A percentile compares a stretch with the other conserved stretches of the same genome.
Conservation (phyloP, 2,113 vertebrate species). For the Tragelaphus strepsiceros region DNA sequence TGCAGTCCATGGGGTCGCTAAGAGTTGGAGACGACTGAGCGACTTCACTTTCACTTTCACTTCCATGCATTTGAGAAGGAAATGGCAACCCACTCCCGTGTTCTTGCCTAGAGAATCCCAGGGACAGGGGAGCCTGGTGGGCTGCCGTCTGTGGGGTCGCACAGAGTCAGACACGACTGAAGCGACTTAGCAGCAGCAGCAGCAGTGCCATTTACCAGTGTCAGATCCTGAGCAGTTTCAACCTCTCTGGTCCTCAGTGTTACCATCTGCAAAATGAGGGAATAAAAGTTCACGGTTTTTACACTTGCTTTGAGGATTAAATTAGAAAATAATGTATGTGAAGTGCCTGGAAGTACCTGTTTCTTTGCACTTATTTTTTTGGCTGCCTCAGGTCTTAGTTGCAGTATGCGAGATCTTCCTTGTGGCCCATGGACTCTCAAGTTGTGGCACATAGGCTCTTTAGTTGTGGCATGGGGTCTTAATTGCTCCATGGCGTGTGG, state of each 20-base stretch:
- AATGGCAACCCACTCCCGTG: too few species aligned
- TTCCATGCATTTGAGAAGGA: too few species aligned
- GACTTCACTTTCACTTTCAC: too few species aligned
- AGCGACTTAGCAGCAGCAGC: too few species aligned
- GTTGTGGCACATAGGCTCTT: not conserved
- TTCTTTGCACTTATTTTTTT: not conserved
- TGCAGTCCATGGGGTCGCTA: too few species aligned
- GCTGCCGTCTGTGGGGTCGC: too few species aligned
- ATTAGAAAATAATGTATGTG: not conserved
- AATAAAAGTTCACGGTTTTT: not conserved
- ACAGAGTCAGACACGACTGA: too few species aligned
- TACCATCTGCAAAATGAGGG: not conserved
- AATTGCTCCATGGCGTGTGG: not conserved
- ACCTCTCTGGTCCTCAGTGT: not conserved
- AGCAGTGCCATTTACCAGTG: not conserved
- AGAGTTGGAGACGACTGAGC: too few species aligned
- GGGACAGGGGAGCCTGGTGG: too few species aligned
- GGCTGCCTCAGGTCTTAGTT: not conserved
- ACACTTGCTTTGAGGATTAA: not conserved
- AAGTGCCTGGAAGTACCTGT: not conserved
- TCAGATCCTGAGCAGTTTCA: not conserved
- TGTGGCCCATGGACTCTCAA: not conserved
- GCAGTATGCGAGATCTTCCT: not conserved
- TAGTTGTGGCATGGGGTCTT: not conserved
- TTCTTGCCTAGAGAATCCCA: too few species aligned